phyloP scores from a whole-genome alignment of 2,888 invertebrate genomes.

The Drosophila siamana region DNA sequence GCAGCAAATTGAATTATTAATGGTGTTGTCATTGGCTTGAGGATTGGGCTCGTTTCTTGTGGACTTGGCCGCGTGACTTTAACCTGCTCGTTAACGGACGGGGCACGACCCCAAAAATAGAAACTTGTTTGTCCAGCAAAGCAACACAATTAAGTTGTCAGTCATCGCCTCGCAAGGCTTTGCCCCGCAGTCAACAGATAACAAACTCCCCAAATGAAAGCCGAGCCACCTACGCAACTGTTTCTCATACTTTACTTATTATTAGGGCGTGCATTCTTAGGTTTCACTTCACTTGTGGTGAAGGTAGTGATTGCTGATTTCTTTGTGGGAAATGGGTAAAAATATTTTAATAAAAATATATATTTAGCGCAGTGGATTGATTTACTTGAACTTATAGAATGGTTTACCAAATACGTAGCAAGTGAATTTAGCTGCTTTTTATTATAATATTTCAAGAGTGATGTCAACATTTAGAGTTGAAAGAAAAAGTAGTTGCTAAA shows the following conservation, averaged over 20 bases:
- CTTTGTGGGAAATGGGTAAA: background rate
- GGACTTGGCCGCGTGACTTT: constrained; percentile 67
- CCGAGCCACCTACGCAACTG: background rate
- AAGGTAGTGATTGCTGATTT: background rate
- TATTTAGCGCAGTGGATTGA: background rate
- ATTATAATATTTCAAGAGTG: no score
- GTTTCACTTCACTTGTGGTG: background rate
- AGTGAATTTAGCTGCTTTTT: no score
- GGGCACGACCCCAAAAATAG: constrained; percentile 24
- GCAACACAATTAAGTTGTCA: constrained; percentile 75
- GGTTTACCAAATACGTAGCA: no score
- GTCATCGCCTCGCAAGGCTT: constrained; percentile 54
- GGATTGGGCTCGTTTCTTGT: constrained; percentile 37
- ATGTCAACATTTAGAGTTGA: no score
- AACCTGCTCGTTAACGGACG: constrained; percentile 45
- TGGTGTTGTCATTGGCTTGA: constrained; percentile 74
- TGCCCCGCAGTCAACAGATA: background rate
- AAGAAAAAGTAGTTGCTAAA: no score
- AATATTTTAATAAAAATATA: background rate
- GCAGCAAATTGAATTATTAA: constrained; percentile 75
- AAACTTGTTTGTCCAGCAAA: constrained; percentile 66
- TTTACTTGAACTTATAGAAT: background rate
- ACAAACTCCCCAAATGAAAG: constrained; percentile 3
- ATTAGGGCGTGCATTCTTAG: constrained; percentile 12
- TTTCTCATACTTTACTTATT: constrained; percentile 5